These are phyloP conservation scores for Epirrhoe alternata DNA, from an alignment of 2,888 invertebrate species.

Conservation along the genomic window DNA sequence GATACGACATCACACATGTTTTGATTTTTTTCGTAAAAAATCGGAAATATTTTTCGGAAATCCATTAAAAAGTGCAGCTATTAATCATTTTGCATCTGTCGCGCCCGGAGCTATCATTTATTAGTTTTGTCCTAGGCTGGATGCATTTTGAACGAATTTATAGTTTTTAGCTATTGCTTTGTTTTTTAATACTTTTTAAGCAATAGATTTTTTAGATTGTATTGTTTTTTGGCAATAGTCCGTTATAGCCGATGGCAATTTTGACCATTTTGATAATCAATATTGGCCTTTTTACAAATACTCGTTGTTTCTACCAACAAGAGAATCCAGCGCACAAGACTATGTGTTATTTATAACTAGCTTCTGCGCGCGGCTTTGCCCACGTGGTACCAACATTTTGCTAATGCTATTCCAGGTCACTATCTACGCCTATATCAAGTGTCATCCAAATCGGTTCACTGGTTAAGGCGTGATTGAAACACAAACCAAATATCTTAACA, in stretches of 20 bases:
- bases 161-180: conserved; percentile 49
- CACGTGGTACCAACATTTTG: no score
- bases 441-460: no score
- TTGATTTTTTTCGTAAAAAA: conserved; percentile 70
- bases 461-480: no score
- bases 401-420: no score
- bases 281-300: background rate
- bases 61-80: conserved; percentile 74
- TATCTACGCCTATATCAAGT: no score
- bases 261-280: background rate
- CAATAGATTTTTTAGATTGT: conserved; percentile 13
- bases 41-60: conserved; percentile 75
- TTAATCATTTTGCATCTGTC: conserved; percentile 81
- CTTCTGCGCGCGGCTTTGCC: no score
- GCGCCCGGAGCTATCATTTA: conserved; percentile 59
- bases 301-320: background rate
- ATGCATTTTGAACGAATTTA: conserved; percentile 24
- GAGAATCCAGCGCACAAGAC: no score
- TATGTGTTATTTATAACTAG: no score
- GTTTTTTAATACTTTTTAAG: no score
- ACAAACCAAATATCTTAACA: no score
- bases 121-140: conserved; percentile 52
- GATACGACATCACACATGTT: conserved; percentile 74
- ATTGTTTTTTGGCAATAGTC: conserved; percentile 20
- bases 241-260: conserved; percentile 10